phyloP scores from a whole-genome alignment of 2,113 vertebrate species.

The Bettongia penicillata region DNA sequence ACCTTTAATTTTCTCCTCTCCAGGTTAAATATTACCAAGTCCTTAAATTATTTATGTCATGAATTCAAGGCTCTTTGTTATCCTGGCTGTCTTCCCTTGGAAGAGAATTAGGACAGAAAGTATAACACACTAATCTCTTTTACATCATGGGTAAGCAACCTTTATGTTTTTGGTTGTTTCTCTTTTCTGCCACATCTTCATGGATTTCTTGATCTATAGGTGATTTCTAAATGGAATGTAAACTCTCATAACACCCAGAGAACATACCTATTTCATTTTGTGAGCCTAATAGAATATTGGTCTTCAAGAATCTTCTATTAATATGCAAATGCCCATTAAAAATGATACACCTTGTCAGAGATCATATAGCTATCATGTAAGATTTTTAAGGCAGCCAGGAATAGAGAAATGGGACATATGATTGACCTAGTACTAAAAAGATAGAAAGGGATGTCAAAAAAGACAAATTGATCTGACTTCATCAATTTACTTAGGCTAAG shows the following conservation, averaged over 20 bases:
- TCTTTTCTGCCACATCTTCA: background rate
- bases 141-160: background rate
- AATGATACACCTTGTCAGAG: background rate
- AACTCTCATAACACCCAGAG: too few relatives aligned
- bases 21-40: background rate
- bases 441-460: too few relatives aligned
- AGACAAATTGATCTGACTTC: too few relatives aligned
- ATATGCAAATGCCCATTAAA: background rate
- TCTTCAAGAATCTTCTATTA: background rate
- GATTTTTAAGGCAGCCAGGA: background rate
- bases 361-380: background rate
- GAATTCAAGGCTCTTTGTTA: background rate
- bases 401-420: background rate
- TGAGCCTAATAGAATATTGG: background rate
- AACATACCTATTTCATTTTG: background rate
- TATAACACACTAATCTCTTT: background rate
- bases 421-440: too few relatives aligned
- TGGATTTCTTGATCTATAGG: background rate
- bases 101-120: background rate
- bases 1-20: background rate
- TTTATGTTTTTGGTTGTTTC: background rate
- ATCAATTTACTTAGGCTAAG: too few relatives aligned
- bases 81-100: background rate
- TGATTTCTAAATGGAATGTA: background rate
- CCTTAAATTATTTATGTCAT: background rate